Evolutionary conservation across 1,140 invertebrate species (phyloP), one percentile per base, ranked within the genome.

Genomic region (Achroia grisella): DNA sequence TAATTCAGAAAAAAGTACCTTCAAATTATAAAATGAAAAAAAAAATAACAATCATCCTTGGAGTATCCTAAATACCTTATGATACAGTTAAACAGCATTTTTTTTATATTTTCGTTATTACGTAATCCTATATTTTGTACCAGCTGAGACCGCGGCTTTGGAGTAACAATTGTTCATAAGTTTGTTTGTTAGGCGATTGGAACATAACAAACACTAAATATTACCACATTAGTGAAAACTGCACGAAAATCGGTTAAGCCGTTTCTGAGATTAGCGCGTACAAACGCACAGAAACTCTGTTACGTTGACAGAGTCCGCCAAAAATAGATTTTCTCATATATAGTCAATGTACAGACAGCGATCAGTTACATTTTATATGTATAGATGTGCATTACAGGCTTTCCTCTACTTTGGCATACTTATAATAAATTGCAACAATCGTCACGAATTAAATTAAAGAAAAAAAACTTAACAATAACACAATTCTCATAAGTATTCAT

Each of bases 381-480:
- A n/a, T n/a, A n/a, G n/a, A n/a, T 23, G 17, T 23, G 17, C 17
- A 23, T 23, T 23, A 23, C 17, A 37, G 13, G 35, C 10, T 17
- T 37, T 35, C 61, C 52, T 67, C 69, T 70, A 66, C 73, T 82
- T 79, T 82, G 78, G 75, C 75, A 71, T 77, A 71, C 62, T 15
- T 71, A 69, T 42, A 48, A 70, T 61, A 57, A 43, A 67, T 79
- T 75, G 73, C 71, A 75, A 78, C 74, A 76, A 71, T 44, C 48
- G 48, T 61, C 43, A 57, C 34, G 48, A 49, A 52, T 50, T 62
- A 64, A 67, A 55, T 71, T 65, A 72, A 74, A 66, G 69, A 75
- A 58, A 48, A 72, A 58, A 48, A 76, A 81, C 71, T 78, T 81
- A 78, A 81, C 67, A 74, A 75, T 48, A 47, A 63, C 35, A 37